phyloP scores from a whole-genome alignment of 2,888 invertebrate genomes.

The Argyra leucocephala region DNA sequence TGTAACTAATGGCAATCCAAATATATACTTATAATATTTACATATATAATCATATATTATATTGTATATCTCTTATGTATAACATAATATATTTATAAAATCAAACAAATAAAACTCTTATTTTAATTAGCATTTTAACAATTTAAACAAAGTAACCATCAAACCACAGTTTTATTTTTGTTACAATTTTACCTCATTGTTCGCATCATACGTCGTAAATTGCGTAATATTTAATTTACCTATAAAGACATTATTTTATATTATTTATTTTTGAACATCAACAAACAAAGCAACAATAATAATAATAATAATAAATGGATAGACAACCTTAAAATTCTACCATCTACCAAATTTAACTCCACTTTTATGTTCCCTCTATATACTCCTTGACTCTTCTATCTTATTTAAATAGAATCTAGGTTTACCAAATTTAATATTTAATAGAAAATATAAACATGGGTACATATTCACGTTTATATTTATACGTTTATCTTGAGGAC shows the following conservation, averaged over 20 bases:
- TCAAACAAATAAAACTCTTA: neutral
- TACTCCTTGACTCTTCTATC: neutral
- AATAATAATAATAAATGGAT: too few species aligned
- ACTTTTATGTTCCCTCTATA: neutral
- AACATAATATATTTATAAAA: neutral
- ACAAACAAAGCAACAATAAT: neutral
- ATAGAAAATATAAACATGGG: neutral
- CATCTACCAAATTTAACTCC: too few species aligned
- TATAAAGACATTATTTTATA: conserved; percentile 6
- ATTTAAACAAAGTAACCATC: neutral
- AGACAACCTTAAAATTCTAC: too few species aligned
- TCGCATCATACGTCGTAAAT: too few species aligned
- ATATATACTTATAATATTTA: too few species aligned
- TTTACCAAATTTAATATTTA: neutral
- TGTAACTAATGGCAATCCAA: too few species aligned
- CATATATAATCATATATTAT: too few species aligned
- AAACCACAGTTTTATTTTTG: neutral
- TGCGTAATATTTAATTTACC: too few species aligned
- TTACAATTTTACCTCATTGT: neutral
- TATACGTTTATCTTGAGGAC: too few species aligned
- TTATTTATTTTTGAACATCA: neutral
- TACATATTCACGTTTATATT: neutral
- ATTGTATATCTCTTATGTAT: too few species aligned
- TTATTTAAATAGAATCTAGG: neutral
- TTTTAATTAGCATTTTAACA: neutral